Evolutionary conservation across 2,113 vertebrate genomes (phyloP), one percentile per base, ranked within the genome.

Genomic region (Typhlomys cinereus): DNA sequence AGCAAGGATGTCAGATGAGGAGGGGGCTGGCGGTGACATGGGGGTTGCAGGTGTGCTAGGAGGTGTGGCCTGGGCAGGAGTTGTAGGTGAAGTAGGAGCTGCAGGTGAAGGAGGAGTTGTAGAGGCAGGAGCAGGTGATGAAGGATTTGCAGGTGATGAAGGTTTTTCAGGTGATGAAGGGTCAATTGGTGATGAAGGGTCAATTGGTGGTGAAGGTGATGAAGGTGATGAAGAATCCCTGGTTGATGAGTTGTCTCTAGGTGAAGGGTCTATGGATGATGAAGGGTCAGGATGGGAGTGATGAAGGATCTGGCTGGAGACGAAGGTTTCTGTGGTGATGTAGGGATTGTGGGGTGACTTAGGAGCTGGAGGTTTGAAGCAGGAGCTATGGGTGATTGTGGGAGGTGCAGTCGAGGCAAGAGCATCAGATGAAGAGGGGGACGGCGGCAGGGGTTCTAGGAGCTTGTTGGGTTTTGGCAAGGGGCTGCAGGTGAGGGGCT

Each of bases 1-100:
- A 5, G 48, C 5, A 71, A 23, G 23, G 44, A 36, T 0, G 1
- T 0, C 21, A 15, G 61, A 57, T 44, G 50, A 70, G 61, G 69
- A 64, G 50, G 59, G 36, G 25, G 17, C 13, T 41, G 69, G 36
- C 79, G 75, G 75, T 20, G 59, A 75, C 34, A 34, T 6, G 71
- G 70, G 44, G 41, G 31, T 2, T 1, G 76, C 5, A 57, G 48
- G 12, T 50, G 31, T 14, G 27, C 15, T 59, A 59, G 52, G 76
- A 64, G 59, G 14, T n/a, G 41, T 23, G 54, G 59, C 39, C 11
- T 59, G n/a, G 25, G 46, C 0, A 10, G 91, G 15, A 14, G 46
- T 25, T 0, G 1, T 0, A 34, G 69, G 29, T 27, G 66, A 48
- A 17, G 46, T 7, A 75, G 50, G 39, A 17, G n/a, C 18, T 64